These are phyloP conservation scores for Conomelus anceps DNA, from an alignment of 2,888 invertebrate species.

Conservation along the genomic window DNA sequence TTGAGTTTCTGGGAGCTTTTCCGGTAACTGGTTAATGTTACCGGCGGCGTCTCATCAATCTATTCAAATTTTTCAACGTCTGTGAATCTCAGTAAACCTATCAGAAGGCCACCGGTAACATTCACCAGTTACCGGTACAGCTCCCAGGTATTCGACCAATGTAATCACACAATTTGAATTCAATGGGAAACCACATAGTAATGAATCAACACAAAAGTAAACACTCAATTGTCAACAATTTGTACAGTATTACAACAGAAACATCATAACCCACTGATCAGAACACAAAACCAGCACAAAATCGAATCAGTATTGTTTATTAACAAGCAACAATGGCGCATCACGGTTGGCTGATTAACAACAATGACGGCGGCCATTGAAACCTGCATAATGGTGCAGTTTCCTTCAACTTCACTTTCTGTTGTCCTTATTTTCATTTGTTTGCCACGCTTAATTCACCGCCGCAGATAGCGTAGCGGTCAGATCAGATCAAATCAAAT, in stretches of 20 bases:
- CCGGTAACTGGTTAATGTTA: too few relatives aligned
- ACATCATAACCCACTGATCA: not conserved
- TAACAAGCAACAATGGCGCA: not conserved
- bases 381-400: not conserved
- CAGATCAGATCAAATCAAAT: not conserved
- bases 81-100: too few relatives aligned
- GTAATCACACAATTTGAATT: too few relatives aligned
- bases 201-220: not conserved
- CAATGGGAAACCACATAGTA: too few relatives aligned
- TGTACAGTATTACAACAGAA: not conserved
- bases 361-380: not conserved
- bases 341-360: too few relatives aligned
- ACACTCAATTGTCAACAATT: not conserved
- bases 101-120: too few relatives aligned
- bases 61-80: too few relatives aligned
- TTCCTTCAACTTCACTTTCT: not conserved
- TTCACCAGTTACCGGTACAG: too few relatives aligned
- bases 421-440: not conserved
- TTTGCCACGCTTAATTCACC: not conserved
- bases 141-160: too few relatives aligned
- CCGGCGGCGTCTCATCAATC: too few relatives aligned
- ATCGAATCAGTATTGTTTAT: not conserved
- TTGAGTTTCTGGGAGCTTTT: too few relatives aligned
- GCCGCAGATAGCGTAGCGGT: not conserved
- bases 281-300: not conserved